Evolutionary conservation across 1,140 invertebrate genomes (phyloP).

Genomic region (Drosophila erecta): DNA sequence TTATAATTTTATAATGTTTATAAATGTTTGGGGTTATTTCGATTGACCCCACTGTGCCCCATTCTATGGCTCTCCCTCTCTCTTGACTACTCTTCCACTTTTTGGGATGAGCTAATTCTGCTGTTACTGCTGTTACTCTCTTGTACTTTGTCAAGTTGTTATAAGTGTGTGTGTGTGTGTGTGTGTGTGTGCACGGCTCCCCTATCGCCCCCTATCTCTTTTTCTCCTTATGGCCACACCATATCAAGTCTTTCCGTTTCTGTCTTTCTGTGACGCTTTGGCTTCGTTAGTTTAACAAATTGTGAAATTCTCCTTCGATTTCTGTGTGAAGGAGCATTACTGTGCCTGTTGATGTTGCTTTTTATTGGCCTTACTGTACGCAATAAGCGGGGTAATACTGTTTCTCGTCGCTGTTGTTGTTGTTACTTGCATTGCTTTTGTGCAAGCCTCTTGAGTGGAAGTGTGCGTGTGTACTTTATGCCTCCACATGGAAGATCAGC

Average conservation of each 20-base stretch:
- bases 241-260: conserved; percentile 34
- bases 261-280: conserved; percentile 47
- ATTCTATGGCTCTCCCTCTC: conserved; percentile 21
- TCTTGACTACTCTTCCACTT: conserved; percentile 16
- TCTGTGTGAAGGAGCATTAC: conserved; percentile 16
- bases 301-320: conserved; percentile 54
- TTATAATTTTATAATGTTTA: too few relatives aligned
- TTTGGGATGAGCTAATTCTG: conserved; percentile 46
- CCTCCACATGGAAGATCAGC: conserved; percentile 45
- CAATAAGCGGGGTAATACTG: conserved; percentile 40
- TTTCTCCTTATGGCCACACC: conserved; percentile 5
- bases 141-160: conserved; percentile 4
- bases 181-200: conserved; percentile 8
- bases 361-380: conserved; percentile 25
- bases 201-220: background rate
- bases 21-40: background rate
- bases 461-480: conserved; percentile 13
- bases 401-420: conserved; percentile 4
- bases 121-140: conserved; percentile 43
- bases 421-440: conserved; percentile 25
- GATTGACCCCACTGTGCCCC: conserved; percentile 23
- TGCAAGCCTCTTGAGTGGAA: conserved; percentile 13
- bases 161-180: conserved; percentile 10
- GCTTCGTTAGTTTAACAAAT: conserved; percentile 52
- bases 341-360: conserved; percentile 1